Conservation (phyloP, 2,888 invertebrate genomes). For the Xestia sexstrigata region DNA sequence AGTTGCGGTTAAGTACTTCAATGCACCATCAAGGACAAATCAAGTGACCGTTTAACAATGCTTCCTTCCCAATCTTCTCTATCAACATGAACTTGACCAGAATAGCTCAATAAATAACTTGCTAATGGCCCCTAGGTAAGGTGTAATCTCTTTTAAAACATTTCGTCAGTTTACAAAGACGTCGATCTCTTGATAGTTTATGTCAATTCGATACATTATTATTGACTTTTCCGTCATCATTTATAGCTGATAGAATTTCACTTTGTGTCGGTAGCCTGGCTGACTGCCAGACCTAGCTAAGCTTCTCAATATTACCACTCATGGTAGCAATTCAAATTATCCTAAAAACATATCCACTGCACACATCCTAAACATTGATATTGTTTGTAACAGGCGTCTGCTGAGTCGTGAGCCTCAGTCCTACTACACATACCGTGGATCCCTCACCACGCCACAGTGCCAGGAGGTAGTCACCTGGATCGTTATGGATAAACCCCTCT, state of each 20-base stretch:
- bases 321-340: not conserved
- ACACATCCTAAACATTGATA: not conserved
- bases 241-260: not conserved
- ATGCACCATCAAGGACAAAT: not conserved
- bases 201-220: not conserved
- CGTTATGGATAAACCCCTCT: conserved; percentile 87
- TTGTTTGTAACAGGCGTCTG: conserved; percentile 80
- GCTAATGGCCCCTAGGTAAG: not conserved
- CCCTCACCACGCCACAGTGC: conserved; percentile 94
- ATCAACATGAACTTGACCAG: not conserved
- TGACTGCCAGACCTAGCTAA: not conserved
- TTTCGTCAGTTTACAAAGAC: not conserved
- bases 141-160: not conserved
- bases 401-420: conserved; percentile 91
- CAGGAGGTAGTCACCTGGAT: conserved; percentile 94
- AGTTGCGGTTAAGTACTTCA: conserved; percentile 5
- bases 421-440: conserved; percentile 94
- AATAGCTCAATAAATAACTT: not conserved
- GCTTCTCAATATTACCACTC: not conserved
- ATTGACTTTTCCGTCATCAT: not conserved
- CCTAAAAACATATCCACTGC: not conserved
- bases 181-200: not conserved
- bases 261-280: not conserved
- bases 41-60: not conserved
- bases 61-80: not conserved